Percentiles rank a stretch among this genome's conserved stretches.
phyloP scores from a whole-genome alignment of 2,888 invertebrate genomes.

The Calliopum simillimum region DNA sequence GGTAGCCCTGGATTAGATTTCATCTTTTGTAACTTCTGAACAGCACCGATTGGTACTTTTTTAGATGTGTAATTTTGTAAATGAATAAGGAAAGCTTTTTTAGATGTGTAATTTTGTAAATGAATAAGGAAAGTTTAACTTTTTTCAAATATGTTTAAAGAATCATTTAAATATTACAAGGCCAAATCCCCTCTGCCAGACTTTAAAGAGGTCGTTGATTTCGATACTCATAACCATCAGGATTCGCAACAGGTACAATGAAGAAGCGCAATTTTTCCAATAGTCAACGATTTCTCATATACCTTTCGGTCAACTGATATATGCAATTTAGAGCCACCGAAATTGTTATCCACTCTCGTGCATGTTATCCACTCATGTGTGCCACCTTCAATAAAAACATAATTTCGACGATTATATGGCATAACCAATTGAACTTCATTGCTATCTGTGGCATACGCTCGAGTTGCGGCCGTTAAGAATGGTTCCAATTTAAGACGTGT shows the following conservation, averaged over 20 bases:
- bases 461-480: not conserved
- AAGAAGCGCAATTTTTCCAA: conserved; percentile 75
- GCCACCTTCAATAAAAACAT: conserved; percentile 65
- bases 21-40: no score
- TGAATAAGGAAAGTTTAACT: no score
- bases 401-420: conserved; percentile 48
- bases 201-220: conserved; percentile 74
- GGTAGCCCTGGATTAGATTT: no score
- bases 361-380: no score
- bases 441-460: not conserved
- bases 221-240: conserved; percentile 53
- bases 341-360: conserved; percentile 77
- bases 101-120: no score
- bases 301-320: conserved; percentile 71
- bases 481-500: not conserved
- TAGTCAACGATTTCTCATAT: conserved; percentile 65
- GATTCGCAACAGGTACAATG: conserved; percentile 74
- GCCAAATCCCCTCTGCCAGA: conserved; percentile 75
- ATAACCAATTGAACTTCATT: not conserved
- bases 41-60: no score
- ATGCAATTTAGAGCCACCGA: conserved; percentile 73
- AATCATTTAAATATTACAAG: conserved; percentile 84
- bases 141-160: conserved; percentile 71
- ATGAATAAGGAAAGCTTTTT: no score
- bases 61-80: no score